Conservation (phyloP, 2,797 vertebrate species). For the Chrosomus eos region DNA sequence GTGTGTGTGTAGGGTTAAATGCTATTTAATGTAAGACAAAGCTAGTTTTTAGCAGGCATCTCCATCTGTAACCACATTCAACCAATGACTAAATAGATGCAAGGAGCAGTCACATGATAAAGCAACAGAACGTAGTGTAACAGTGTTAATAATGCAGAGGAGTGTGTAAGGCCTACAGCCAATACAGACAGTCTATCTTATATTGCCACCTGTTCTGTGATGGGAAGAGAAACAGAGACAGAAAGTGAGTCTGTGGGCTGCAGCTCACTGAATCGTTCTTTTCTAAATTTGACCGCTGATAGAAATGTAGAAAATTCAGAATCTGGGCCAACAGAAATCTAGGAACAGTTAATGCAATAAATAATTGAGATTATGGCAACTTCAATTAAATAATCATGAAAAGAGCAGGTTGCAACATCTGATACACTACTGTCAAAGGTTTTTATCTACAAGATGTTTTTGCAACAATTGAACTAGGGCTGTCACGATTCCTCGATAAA, state of each 20-base stretch:
- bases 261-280: background rate
- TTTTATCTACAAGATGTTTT: background rate
- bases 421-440: background rate
- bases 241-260: background rate
- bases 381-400: background rate
- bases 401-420: background rate
- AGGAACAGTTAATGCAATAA: background rate
- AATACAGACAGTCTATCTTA: constrained; percentile 15
- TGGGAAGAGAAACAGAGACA: constrained; percentile 20
- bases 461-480: background rate
- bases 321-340: background rate
- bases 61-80: too few species aligned
- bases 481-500: too few species aligned
- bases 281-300: background rate
- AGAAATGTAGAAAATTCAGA: background rate
- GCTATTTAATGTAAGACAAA: too few species aligned
- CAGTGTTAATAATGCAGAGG: constrained; percentile 44
- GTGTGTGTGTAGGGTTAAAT: too few species aligned
- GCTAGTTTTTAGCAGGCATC: too few species aligned
- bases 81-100: constrained; percentile 9
- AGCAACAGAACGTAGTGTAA: background rate
- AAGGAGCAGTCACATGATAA: constrained; percentile 10
- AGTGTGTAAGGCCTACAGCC: constrained; percentile 29
- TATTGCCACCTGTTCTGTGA: constrained; percentile 52
- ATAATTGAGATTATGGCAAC: background rate